Percentiles rank a stretch among this genome's conserved stretches.
phyloP scores from a whole-genome alignment of 2,888 invertebrate species.

The Parasteatoda lunata region DNA sequence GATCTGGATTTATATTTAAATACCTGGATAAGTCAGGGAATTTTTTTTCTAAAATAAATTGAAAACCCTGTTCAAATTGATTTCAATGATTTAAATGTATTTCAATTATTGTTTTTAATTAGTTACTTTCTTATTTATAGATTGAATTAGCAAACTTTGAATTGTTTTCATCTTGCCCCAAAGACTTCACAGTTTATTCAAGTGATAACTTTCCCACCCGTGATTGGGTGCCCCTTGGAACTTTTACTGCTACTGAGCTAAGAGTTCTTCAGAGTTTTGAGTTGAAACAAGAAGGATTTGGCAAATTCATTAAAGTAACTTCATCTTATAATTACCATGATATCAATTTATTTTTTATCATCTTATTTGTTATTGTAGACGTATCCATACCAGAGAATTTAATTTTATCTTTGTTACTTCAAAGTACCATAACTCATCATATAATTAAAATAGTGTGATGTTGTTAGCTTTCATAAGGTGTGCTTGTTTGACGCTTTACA shows the following conservation, averaged over 20 bases:
- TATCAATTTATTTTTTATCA: too few species aligned
- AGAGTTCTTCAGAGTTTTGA: constrained; percentile 90
- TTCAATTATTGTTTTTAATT: not conserved
- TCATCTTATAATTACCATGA: too few species aligned
- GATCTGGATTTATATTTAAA: too few species aligned
- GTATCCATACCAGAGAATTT: too few species aligned
- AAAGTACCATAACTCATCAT: too few species aligned
- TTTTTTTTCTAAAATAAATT: too few species aligned
- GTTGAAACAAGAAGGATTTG: constrained; percentile 84
- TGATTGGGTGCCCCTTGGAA: constrained; percentile 92
- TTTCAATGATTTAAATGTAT: not conserved
- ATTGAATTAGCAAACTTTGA: constrained; percentile 98
- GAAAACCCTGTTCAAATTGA: not conserved
- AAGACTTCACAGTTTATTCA: constrained; percentile 89
- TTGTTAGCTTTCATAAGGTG: too few species aligned
- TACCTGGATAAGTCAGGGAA: too few species aligned
- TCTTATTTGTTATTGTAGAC: too few species aligned
- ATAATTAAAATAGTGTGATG: too few species aligned
- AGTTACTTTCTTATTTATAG: constrained; percentile 70
- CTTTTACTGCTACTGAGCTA: constrained; percentile 90
- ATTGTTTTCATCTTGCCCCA: constrained; percentile 96
- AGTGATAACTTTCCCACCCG: constrained; percentile 92
- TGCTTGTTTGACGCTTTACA: too few species aligned
- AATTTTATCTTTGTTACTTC: too few species aligned
- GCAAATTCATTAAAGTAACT: constrained; percentile 87